Conservation (phyloP, 2,888 invertebrate genomes). For the Halictus ligatus region DNA sequence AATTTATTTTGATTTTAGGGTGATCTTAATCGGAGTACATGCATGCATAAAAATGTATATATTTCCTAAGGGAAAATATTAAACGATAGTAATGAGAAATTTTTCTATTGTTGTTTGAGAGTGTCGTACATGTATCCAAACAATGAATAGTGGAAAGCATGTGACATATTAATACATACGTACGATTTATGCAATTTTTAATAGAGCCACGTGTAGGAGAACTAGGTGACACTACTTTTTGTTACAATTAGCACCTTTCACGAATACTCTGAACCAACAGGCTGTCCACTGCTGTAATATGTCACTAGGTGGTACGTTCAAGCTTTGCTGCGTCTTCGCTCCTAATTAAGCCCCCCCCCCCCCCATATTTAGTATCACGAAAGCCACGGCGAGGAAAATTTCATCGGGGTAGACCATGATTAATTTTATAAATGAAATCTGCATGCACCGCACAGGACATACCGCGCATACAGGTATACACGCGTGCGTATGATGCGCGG, state of each 20-base stretch:
- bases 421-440: conserved; percentile 61
- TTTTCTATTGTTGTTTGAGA: not conserved
- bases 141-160: no score
- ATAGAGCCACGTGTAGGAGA: not conserved
- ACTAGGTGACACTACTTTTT: not conserved
- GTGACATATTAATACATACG: not conserved
- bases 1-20: not conserved
- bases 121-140: no score
- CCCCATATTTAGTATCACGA: conserved; percentile 48
- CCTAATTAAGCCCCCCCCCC: conserved; percentile 55
- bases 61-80: not conserved
- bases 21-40: not conserved
- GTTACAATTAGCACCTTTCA: not conserved
- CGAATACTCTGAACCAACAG: not conserved
- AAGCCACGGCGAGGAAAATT: conserved; percentile 44
- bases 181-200: not conserved
- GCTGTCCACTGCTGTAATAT: not conserved
- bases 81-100: not conserved
- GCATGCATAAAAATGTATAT: no score
- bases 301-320: not conserved
- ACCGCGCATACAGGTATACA: conserved; percentile 16
- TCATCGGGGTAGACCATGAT: conserved; percentile 42
- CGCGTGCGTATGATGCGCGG: conserved; percentile 19
- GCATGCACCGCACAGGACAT: conserved; percentile 31
- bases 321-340: conserved; percentile 18